Evolutionary conservation across 2,797 vertebrate species (phyloP), one percentile per base, ranked within the genome.

Genomic region (Urosaurus nigricauda): DNA sequence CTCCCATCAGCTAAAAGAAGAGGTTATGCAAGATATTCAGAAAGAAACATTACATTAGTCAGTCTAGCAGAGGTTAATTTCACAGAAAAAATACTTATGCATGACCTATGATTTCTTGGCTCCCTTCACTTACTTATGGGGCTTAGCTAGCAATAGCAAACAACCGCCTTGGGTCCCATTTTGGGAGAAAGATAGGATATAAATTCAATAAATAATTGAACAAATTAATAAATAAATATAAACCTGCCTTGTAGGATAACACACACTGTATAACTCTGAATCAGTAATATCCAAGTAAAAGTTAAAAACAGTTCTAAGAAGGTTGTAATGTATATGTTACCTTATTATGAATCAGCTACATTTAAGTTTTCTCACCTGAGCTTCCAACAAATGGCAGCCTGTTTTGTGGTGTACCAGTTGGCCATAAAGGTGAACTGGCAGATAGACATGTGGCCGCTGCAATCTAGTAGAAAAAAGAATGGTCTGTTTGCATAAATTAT

Each of bases 371-470:
- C 95, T 96, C 96, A 99, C 99, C 98, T 99, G 98, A 95, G 98
- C 95, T 95, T 99, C 99, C 96, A 99, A 94, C 56, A 99, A 98
- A 96, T 99, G 98, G 91, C 99, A 99, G 95, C 99, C 99, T n/a
- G 98, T 99, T 97, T 99, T 99, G 96, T 99, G 98, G 68, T 99
- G 98, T 83, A 99, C 99, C 92, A 99, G 97, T 93, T 99, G 98
- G 93, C 98, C 98, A 70, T 99, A 99, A 94, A 99, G 97, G 96
- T 99, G 99, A 96, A 99, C 97, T 75, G 99, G 99, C 79, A 99
- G 96, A 97, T 98, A 99, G 91, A 99, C 98, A 81, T 99, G 98
- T 94, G 99, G 99, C 96, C 99, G 97, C 92, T 99, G 98, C 97
- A 99, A 98, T 98, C 99, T 99, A 92, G 3, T 19, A 88, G 68